Base-by-base conservation (phyloP, 2,113 vertebrate species). In the Rousettus leschenaultii region DNA sequence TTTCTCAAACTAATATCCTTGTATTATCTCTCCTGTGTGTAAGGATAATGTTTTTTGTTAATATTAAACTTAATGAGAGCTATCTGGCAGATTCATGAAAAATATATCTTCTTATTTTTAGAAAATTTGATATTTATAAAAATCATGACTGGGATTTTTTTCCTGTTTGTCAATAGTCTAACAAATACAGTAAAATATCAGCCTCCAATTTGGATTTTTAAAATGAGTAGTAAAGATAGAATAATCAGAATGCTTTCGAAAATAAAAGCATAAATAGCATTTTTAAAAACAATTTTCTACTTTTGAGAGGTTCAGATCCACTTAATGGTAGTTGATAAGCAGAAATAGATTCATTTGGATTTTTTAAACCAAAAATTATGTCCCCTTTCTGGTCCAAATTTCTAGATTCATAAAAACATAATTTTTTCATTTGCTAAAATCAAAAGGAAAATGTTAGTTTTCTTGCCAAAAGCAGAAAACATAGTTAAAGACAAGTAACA, bases 11-110 rank as follows among this genome's bases (percentile, higher is more conserved):
- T 90, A 91, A 77, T 92, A 73, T 70, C 24, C 59, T 93, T 63
- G 19, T 74, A 82, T 89, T 96, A 95, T 61, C 70, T 94, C 95
- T 59, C 73, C 55, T 83, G 77, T 92, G 79, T 95, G 75, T 92
- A 73, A 57, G 13, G 43, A 85, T 38, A 85, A 63, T 89, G 19
- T 4, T 45, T 88, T 95, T 92, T 91, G 43, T 48, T 59, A 94
- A 51, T 65, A 79, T 91, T 96, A 95, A 74, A 30, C 77, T 96
- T 93, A 87, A 96, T 96, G 85, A 91, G 6, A 80, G 1, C 19
- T 87, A 59, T 82, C 70, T 45, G 14, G 19, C 82, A 84, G 33
- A 33, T 95, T 61, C 65, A 57, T 74, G 30, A 97, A 79, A 83
- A 97, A 97, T 63, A 28, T n/a, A 9, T 85, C 57, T 61, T 90